Conservation (phyloP, 2,797 vertebrate genomes). For the Perodicticus potto region DNA sequence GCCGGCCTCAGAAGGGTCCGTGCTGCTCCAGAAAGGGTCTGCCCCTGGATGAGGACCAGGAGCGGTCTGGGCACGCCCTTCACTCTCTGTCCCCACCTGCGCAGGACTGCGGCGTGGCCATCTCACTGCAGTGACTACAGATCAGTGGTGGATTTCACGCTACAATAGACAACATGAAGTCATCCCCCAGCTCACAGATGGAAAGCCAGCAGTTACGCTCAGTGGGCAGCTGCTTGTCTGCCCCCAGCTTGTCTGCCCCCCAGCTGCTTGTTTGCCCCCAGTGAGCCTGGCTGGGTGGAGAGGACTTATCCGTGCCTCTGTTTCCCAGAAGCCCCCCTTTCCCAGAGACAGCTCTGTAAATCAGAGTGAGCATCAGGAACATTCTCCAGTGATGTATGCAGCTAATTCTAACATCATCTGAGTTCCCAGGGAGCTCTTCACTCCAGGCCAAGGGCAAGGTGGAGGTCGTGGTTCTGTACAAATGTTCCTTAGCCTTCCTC, state of each 20-base stretch:
- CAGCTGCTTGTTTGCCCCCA: background rate
- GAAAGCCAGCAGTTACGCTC: background rate
- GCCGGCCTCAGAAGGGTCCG: rapidly evolving
- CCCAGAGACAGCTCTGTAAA: rapidly evolving
- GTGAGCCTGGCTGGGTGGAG: background rate
- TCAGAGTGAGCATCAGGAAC: background rate
- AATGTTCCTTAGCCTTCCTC: background rate
- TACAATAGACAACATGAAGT: background rate
- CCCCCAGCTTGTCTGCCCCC: background rate
- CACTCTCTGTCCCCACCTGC: background rate
- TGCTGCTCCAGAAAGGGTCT: too few relatives aligned
- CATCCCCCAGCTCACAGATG: background rate
- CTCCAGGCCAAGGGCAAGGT: background rate
- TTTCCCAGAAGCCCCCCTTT: background rate
- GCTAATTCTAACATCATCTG: background rate
- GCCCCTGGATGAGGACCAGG: rapidly evolving
- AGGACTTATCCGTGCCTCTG: too few relatives aligned
- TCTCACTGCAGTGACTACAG: background rate
- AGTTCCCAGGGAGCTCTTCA: background rate
- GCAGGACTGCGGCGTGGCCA: rapidly evolving
- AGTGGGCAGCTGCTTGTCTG: background rate
- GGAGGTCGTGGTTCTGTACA: background rate
- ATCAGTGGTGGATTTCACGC: background rate
- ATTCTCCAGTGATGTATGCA: rapidly evolving
- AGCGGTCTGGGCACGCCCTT: background rate